These are phyloP conservation scores for Furcifer pardalis DNA, from an alignment of 2,797 vertebrate species.

Conservation along the genomic window DNA sequence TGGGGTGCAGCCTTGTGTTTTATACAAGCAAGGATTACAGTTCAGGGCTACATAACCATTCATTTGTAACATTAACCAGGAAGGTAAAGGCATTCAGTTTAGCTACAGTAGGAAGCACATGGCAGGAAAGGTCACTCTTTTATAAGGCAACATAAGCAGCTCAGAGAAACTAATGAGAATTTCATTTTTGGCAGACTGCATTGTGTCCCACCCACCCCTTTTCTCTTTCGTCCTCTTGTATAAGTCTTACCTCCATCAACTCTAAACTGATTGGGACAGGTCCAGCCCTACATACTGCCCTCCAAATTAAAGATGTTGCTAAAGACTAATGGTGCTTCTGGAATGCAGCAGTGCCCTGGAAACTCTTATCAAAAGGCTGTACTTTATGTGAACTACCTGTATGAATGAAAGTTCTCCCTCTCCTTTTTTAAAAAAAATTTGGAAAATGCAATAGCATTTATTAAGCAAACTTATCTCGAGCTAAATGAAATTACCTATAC, in stretches of 20 bases:
- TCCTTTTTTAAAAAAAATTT: slow-evolving; percentile 16
- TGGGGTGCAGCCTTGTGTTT: not conserved
- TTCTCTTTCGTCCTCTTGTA: slow-evolving; percentile 3
- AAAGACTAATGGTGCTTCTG: slow-evolving; percentile 42
- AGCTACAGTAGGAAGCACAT: slow-evolving; percentile 3
- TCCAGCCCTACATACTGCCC: slow-evolving; percentile 29
- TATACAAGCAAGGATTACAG: not conserved
- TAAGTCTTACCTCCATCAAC: slow-evolving; percentile 45
- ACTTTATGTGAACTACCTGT: slow-evolving; percentile 50
- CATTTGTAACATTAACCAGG: not conserved
- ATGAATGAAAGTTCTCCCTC: slow-evolving; percentile 42
- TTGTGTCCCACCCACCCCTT: not conserved
- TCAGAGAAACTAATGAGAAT: slow-evolving; percentile 44
- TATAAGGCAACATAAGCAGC: not conserved
- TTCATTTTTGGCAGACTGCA: slow-evolving; percentile 37
- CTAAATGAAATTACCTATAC: slow-evolving; percentile 46
- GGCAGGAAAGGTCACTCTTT: not conserved
- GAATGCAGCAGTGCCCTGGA: slow-evolving; percentile 47
- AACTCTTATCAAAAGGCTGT: slow-evolving; percentile 49
- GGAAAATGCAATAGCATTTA: slow-evolving; percentile 56
- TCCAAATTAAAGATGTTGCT: slow-evolving; percentile 30
- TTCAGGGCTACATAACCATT: not conserved
- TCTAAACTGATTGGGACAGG: slow-evolving; percentile 49
- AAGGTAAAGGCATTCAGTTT: not conserved
- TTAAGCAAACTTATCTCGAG: slow-evolving; percentile 44